A percentile compares a stretch with the other conserved stretches of the same genome.
Evolutionary conservation across 1,140 invertebrate species (phyloP).

Genomic region (Penaeus vannamei): DNA sequence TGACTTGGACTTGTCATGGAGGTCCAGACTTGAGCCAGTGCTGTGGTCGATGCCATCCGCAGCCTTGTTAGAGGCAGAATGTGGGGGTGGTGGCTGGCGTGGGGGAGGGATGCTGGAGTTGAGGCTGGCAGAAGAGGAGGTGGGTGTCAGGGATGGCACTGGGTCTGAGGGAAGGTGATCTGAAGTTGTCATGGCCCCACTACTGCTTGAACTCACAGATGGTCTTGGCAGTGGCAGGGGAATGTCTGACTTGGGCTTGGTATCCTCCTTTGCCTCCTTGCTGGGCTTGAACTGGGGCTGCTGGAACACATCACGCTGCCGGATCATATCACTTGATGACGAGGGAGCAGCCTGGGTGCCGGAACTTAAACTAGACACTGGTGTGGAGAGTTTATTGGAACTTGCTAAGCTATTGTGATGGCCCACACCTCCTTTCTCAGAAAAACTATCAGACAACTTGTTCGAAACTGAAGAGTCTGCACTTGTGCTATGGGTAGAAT

Average conservation of each 20-base stretch:
- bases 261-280: constrained; percentile 52
- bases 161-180: constrained; percentile 41
- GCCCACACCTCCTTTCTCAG: constrained; percentile 44
- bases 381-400: constrained; percentile 37
- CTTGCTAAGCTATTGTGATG: constrained; percentile 18
- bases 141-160: constrained; percentile 31
- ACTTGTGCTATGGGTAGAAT: constrained; percentile 48
- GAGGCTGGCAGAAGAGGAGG: constrained; percentile 47
- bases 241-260: constrained; percentile 39
- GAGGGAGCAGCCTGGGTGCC: background rate
- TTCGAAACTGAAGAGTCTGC: constrained; percentile 34
- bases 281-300: constrained; percentile 40
- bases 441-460: constrained; percentile 32
- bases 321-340: constrained; percentile 43
- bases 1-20: constrained; percentile 43
- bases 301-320: constrained; percentile 25
- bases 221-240: constrained; percentile 26
- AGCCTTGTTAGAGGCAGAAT: constrained; percentile 18
- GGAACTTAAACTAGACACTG: constrained; percentile 8
- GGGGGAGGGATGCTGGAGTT: constrained; percentile 42
- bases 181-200: background rate
- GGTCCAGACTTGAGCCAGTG: constrained; percentile 18
- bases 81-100: constrained; percentile 61
- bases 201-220: constrained; percentile 9
- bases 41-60: constrained; percentile 41